These are phyloP conservation scores for Acleris sparsana DNA, from an alignment of 2,888 invertebrate species.

Conservation along the genomic window DNA sequence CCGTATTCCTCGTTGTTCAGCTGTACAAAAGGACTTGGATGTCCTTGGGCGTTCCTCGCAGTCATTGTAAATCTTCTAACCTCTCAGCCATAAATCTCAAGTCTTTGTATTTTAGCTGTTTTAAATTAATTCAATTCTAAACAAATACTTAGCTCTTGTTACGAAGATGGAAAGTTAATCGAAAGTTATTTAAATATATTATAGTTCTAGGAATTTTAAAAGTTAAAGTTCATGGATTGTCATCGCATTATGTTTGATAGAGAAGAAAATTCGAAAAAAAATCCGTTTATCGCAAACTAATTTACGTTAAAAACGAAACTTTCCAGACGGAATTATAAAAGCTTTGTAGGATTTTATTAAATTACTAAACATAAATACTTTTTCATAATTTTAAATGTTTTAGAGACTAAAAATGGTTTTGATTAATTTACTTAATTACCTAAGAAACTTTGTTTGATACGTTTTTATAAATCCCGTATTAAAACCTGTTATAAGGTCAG, in stretches of 20 bases:
- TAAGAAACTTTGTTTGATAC: no score
- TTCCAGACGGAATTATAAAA: slow-evolving; percentile 25
- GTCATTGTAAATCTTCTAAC: slow-evolving; percentile 25
- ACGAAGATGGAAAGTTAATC: background rate
- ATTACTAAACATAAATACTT: background rate
- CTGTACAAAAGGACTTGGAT: slow-evolving; percentile 21
- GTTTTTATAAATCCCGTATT: no score
- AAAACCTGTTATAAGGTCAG: no score
- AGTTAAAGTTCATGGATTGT: background rate
- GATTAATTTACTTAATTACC: no score
- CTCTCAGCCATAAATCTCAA: slow-evolving; percentile 20
- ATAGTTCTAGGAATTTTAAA: background rate
- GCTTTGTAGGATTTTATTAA: slow-evolving; percentile 3
- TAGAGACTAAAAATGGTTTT: background rate
- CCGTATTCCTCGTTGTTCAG: slow-evolving; percentile 13
- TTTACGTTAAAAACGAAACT: slow-evolving; percentile 18
- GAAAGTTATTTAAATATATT: no score
- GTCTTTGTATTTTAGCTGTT: slow-evolving; percentile 19
- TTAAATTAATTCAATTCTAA: slow-evolving; percentile 13
- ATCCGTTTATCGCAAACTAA: background rate
- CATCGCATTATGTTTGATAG: background rate
- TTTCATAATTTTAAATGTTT: slow-evolving; percentile 1
- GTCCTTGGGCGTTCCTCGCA: slow-evolving; percentile 22
- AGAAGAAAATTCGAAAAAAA: background rate
- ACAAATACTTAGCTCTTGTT: background rate